Evolutionary conservation across 2,113 vertebrate species (phyloP).

Genomic region (Megaceryle maxima): DNA sequence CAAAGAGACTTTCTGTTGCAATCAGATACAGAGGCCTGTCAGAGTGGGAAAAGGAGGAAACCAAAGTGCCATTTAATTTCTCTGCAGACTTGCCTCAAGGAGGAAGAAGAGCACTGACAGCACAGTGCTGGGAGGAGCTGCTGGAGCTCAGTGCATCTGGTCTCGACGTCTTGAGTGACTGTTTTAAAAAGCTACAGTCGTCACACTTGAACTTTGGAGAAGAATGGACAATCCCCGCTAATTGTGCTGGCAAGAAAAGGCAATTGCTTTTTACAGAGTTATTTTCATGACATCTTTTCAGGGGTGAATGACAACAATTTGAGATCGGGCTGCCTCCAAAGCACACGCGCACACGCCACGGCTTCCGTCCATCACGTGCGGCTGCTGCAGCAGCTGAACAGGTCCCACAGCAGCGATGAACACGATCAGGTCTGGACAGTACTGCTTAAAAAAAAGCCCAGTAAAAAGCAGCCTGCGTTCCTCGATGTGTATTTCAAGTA

Average conservation of each 20-base stretch:
- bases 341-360: not conserved
- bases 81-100: not conserved
- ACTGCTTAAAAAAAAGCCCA: not conserved
- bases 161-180: not conserved
- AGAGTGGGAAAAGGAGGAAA: not conserved
- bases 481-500: fast-evolving
- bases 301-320: not conserved
- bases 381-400: not conserved
- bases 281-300: not conserved
- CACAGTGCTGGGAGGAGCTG: not conserved
- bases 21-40: not conserved
- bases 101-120: not conserved
- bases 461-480: not conserved
- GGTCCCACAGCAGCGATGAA: not conserved
- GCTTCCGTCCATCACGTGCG: not conserved
- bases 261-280: constrained; percentile 2
- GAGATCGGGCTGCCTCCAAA: not conserved
- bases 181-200: not conserved
- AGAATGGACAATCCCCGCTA: constrained; percentile 56
- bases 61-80: not conserved
- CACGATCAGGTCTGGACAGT: not conserved
- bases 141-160: constrained; percentile 15
- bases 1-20: not conserved
- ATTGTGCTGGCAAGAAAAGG: constrained; percentile 53
- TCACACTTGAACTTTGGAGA: constrained; percentile 45